Base-by-base conservation (phyloP, 1,140 invertebrate genomes). In the Solen grandis region DNA sequence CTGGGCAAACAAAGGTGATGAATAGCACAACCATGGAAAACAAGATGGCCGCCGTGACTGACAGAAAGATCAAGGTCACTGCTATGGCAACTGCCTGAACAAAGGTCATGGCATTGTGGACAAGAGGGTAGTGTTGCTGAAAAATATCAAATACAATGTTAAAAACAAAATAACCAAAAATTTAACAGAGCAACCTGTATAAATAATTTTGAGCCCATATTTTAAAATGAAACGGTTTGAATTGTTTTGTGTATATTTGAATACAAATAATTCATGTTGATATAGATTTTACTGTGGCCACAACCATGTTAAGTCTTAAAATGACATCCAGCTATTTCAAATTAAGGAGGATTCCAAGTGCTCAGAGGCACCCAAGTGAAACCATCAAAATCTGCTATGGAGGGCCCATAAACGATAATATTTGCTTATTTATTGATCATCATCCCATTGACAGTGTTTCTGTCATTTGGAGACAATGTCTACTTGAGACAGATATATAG, bases 1-100 rank as follows among this genome's bases (percentile, higher is more conserved):
- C 87, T 5, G 97, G 97, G 91, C 96, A 98, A 57, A 93, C 41
- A 66, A 94, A 89, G 25, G 92, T 91, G 22, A 94, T 89, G 76
- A 93, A 91, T 5, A 94, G 1, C 79, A 93, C 88, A 36, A 91
- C 60, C 0, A 96, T 91, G 3, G 86, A 25, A 41, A 92, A 91
- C 5, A 93, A 60, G 8, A 93, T 83, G 10, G 92, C 86, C 3
- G 95, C 94, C 55, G 94, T 92, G 92, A 87, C 33, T 5, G 90
- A 92, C 19, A 95, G 84, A 92, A 95, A 84, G 52, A 68, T 72
- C 74, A 92, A 65, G n/a, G 70, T 82, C 27, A 74, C 33, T 25
- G 82, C 52, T 33, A 89, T 78, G 5, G 85, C 27, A 8, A 85
- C 25, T 31, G 84, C 80, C 2, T 88, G 68, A 5, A 86, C 29